Base-by-base conservation (phyloP, 2,113 vertebrate species). In the Eublepharis macularius region DNA sequence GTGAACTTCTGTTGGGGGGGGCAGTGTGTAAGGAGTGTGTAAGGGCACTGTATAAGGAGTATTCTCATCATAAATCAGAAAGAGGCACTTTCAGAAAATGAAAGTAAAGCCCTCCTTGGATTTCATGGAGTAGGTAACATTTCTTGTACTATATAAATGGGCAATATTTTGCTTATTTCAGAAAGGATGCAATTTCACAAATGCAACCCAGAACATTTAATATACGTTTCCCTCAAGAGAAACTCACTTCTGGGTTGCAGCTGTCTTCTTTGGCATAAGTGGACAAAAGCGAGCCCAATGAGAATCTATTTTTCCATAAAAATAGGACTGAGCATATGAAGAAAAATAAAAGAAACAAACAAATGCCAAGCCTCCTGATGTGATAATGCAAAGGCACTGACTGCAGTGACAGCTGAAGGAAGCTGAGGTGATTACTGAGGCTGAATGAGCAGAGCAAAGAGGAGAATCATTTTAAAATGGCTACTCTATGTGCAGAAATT, bases 361-460 rank as follows among this genome's bases (percentile, higher is more conserved):
- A 90, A 81, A 84, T 73, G 1, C 7, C 81, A 84, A 2, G 2
- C 83, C 3, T 87, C 85, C 21, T 83, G 70, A 91, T 65, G 47
- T 84, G 76, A 89, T 29, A 83, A 74, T 69, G 2, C 29, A 66
- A 4, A 88, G 86, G 87, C 73, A 0, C 4, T 79, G 76, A 29
- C 0, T 90, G 45, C 87, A 81, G 80, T 24, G 75, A 14, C 49
- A 34, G 77, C 26, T 45, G 13, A 80, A 43, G 39, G 39, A 80
- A 80, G 57, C 26, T 19, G 14, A 43, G 26, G 36, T 29, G 24
- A 10, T 78, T 60, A 79, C 24, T 32, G 57, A 13, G 34, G 43
- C 57, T n/a, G 54, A 43, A 2, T 65, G 41, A 45, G 39, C 60
- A 43, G 24, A 79, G 5, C 54, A 16, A 19, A 16, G 47, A 26